These are phyloP conservation scores for Anseranas semipalmata DNA, from an alignment of 2,113 vertebrate genomes.

Conservation along the genomic window DNA sequence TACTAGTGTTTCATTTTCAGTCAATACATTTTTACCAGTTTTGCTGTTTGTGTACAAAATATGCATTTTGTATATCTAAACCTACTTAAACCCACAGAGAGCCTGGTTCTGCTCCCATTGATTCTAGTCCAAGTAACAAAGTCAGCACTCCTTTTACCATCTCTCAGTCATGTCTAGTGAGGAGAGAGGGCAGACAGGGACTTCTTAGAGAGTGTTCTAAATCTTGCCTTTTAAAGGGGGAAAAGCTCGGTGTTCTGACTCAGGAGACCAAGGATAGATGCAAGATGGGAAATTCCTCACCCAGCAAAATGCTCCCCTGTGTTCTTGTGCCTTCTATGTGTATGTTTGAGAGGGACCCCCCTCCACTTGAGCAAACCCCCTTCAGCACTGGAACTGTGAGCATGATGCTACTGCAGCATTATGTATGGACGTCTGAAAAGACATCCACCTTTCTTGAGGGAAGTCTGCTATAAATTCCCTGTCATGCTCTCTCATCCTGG, in stretches of 20 bases:
- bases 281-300: not conserved
- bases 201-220: not conserved
- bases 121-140: not conserved
- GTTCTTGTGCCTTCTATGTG: not conserved
- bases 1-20: conserved; percentile 7
- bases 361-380: not conserved
- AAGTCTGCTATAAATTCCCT: not conserved
- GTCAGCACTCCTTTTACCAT: not conserved
- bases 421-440: not conserved
- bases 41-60: not conserved
- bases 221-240: not conserved
- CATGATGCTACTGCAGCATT: not conserved
- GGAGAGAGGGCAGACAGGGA: not conserved
- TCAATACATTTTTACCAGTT: not conserved
- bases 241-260: not conserved
- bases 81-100: not conserved
- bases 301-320: not conserved
- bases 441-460: not conserved
- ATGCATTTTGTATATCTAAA: not conserved
- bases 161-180: not conserved
- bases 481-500: not conserved
- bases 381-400: fast-evolving
- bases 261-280: not conserved
- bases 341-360: fast-evolving
- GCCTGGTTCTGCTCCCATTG: not conserved